These are phyloP conservation scores for Agrilus planipennis DNA, from an alignment of 1,140 invertebrate species.

Conservation along the genomic window DNA sequence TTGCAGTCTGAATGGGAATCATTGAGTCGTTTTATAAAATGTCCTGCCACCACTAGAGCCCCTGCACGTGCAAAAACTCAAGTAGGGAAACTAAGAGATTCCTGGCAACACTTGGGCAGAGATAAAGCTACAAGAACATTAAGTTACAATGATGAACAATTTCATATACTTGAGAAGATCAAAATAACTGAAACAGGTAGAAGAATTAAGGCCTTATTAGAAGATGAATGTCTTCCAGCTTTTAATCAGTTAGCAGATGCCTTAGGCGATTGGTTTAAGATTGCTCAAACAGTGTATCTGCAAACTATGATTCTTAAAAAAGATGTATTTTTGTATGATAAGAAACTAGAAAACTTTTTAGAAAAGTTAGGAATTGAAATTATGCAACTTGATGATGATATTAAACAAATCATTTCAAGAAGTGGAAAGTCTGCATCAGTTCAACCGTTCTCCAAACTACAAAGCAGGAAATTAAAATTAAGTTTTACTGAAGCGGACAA, in stretches of 20 bases:
- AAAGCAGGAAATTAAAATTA: not conserved
- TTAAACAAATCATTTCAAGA: constrained; percentile 12
- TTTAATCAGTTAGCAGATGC: constrained; percentile 57
- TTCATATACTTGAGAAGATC: constrained; percentile 78
- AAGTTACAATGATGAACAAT: constrained; percentile 88
- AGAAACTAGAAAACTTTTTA: constrained; percentile 24
- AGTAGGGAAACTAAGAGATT: constrained; percentile 69
- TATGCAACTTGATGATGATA: constrained; percentile 20
- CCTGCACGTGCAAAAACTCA: constrained; percentile 58
- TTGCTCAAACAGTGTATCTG: constrained; percentile 64
- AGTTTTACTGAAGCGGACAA: constrained; percentile 2
- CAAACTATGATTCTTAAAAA: constrained; percentile 64
- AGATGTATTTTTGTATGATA: constrained; percentile 42
- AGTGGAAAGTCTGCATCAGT: constrained; percentile 2
- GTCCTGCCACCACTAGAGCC: constrained; percentile 51
- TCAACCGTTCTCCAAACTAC: not conserved
- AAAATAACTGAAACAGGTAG: constrained; percentile 59
- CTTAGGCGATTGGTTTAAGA: constrained; percentile 74
- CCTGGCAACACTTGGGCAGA: constrained; percentile 82
- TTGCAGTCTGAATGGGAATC: constrained; percentile 60
- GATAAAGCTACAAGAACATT: constrained; percentile 73
- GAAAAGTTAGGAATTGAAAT: constrained; percentile 23
- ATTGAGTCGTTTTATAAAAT: constrained; percentile 51
- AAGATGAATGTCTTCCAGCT: constrained; percentile 50
- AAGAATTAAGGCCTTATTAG: constrained; percentile 49